These are phyloP conservation scores for Phylloscopus trochiloides DNA, from an alignment of 2,113 vertebrate species.

Conservation along the genomic window DNA sequence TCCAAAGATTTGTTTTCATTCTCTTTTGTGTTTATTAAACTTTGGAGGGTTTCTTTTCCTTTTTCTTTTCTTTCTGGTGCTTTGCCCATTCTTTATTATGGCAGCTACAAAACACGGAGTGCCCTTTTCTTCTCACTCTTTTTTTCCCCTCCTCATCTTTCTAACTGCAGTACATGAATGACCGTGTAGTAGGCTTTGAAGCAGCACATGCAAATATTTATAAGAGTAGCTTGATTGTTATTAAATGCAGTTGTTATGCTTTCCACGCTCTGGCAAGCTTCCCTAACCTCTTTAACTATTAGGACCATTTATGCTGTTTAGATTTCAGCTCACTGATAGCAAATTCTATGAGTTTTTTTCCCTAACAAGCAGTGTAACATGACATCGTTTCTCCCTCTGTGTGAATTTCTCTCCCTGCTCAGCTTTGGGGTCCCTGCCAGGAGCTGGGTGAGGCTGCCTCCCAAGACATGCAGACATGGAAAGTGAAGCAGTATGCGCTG, in stretches of 20 bases:
- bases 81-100: slow-evolving; percentile 69
- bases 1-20: slow-evolving; percentile 83
- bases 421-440: background rate
- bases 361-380: background rate
- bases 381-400: background rate
- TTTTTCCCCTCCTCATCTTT: slow-evolving; percentile 22
- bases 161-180: slow-evolving; percentile 68
- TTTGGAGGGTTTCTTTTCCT: slow-evolving; percentile 62
- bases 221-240: slow-evolving; percentile 63
- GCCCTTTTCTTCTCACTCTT: slow-evolving; percentile 48
- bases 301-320: slow-evolving; percentile 44
- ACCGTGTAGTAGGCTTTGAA: slow-evolving; percentile 63
- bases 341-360: background rate
- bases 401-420: slow-evolving; percentile 11
- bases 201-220: slow-evolving; percentile 78
- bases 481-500: background rate
- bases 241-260: slow-evolving; percentile 65
- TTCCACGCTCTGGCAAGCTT: slow-evolving; percentile 36
- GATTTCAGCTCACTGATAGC: slow-evolving; percentile 47
- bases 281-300: slow-evolving; percentile 38
- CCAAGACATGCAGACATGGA: background rate
- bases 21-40: slow-evolving; percentile 79
- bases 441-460: background rate
- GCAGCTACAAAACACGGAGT: slow-evolving; percentile 48
- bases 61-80: slow-evolving; percentile 59